Evolutionary conservation across 2,113 vertebrate genomes (phyloP).

Genomic region (Austrofundulus limnaeus): DNA sequence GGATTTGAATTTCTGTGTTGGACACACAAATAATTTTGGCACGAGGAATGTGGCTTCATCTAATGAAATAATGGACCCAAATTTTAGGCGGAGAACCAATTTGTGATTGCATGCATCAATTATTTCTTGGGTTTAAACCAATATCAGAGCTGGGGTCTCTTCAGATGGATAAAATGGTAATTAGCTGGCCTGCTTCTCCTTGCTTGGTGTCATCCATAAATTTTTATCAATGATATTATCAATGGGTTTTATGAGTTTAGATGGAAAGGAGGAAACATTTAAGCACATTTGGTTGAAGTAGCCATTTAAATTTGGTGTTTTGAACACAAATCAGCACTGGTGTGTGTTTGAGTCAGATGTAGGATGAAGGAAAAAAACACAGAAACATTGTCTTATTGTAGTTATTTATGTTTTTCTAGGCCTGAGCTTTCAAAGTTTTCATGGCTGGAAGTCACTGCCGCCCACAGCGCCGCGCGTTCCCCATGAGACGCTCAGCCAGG

Average conservation of each 20-base stretch:
- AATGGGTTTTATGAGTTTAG: constrained; percentile 38
- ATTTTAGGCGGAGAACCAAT: constrained; percentile 82
- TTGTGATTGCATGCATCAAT: constrained; percentile 84
- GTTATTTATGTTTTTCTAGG: constrained; percentile 20
- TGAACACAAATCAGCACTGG: constrained; percentile 22
- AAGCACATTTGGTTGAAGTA: constrained; percentile 9
- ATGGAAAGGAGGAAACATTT: constrained; percentile 19
- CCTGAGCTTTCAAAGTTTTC: constrained; percentile 36
- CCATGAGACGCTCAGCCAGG: constrained; percentile 56
- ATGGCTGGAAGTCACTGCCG: constrained; percentile 40
- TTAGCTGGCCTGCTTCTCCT: constrained; percentile 67
- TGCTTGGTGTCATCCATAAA: constrained; percentile 59
- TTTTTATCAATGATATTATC: constrained; percentile 53
- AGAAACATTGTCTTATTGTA: constrained; percentile 1
- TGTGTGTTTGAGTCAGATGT: constrained; percentile 28
- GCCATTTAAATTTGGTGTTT: constrained; percentile 19
- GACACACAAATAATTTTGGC: constrained; percentile 80
- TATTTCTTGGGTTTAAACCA: constrained; percentile 80
- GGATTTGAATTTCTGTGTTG: constrained; percentile 80
- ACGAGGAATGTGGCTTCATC: constrained; percentile 73
- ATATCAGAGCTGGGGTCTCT: constrained; percentile 69
- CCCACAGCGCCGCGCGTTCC: constrained; percentile 48
- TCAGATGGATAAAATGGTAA: constrained; percentile 75
- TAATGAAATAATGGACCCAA: constrained; percentile 82
- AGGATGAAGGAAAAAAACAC: constrained; percentile 9